These are phyloP conservation scores for Sebastes oblongus DNA, from an alignment of 2,797 vertebrate genomes.

Conservation along the genomic window DNA sequence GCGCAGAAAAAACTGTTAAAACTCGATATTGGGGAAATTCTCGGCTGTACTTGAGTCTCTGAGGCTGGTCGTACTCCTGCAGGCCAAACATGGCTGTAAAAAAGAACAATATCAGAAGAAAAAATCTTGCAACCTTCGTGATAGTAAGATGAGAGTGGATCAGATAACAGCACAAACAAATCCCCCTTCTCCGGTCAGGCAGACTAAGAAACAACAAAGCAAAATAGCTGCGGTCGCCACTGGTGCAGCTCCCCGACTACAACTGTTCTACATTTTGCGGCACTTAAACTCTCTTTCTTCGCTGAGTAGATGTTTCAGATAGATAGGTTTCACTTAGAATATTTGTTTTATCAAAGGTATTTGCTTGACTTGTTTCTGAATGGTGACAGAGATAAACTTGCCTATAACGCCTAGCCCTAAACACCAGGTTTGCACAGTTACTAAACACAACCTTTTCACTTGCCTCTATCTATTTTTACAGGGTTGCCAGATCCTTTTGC, in stretches of 20 bases:
- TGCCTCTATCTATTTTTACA: constrained; percentile 58
- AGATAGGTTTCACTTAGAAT: background rate
- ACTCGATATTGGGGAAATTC: background rate
- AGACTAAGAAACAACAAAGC: background rate
- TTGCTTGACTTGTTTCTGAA: background rate
- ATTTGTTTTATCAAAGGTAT: background rate
- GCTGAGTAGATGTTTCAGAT: background rate
- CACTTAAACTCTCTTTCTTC: background rate
- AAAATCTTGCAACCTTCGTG: background rate
- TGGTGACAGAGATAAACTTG: background rate
- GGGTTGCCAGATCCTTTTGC: constrained; percentile 98
- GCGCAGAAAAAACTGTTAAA: background rate
- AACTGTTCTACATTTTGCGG: background rate
- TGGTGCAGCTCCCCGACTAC: no score
- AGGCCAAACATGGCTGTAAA: background rate
- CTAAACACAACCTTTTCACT: background rate
- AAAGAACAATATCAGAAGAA: background rate
- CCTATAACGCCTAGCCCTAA: background rate
- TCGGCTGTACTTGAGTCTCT: background rate
- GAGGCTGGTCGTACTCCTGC: background rate
- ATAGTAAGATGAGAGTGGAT: background rate
- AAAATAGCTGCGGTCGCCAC: background rate
- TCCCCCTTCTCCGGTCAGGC: background rate
- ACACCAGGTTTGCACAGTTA: background rate
- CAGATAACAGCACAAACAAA: background rate